A percentile compares a stretch with the other conserved stretches of the same genome.
phyloP scores from a whole-genome alignment of 2,888 invertebrate species.

The Stenodera caucasica region DNA sequence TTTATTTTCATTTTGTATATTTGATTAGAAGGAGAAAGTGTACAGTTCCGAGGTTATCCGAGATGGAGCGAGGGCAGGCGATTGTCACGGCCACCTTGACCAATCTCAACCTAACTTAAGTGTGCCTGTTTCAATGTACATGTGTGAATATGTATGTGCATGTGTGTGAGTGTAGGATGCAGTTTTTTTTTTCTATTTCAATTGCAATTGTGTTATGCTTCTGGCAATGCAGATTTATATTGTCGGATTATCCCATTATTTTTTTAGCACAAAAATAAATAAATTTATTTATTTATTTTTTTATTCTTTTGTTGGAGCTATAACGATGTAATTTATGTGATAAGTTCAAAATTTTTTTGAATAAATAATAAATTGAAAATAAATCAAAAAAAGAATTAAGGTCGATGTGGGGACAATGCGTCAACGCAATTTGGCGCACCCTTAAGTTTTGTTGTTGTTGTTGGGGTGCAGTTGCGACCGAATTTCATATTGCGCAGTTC shows the following conservation, averaged over 20 bases:
- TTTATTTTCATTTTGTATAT: slow-evolving; percentile 8
- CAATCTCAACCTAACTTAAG: slow-evolving; percentile 53
- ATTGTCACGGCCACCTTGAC: slow-evolving; percentile 52
- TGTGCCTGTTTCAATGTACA: slow-evolving; percentile 33
- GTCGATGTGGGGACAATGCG: slow-evolving; percentile 11
- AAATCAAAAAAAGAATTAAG: slow-evolving; percentile 13
- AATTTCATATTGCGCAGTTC: slow-evolving; percentile 24
- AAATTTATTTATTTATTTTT: background rate
- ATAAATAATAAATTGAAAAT: background rate
- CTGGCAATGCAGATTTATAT: background rate
- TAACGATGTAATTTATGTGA: background rate
- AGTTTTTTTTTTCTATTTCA: slow-evolving; percentile 7
- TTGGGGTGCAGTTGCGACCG: slow-evolving; percentile 17
- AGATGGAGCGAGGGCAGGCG: slow-evolving; percentile 33
- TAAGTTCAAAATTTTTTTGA: background rate
- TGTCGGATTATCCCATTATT: slow-evolving; percentile 4
- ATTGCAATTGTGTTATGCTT: slow-evolving; percentile 8
- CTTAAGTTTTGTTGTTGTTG: background rate
- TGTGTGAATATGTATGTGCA: slow-evolving; percentile 1
- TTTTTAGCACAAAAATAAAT: slow-evolving; percentile 12
- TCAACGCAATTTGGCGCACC: slow-evolving; percentile 12
- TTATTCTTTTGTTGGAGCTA: background rate
- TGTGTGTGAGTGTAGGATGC: slow-evolving; percentile 15
- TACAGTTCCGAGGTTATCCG: slow-evolving; percentile 38
- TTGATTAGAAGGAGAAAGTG: slow-evolving; percentile 49